Evolutionary conservation across 2,888 invertebrate species (phyloP).

Genomic region (Sphaerolaimus hirsutus): DNA sequence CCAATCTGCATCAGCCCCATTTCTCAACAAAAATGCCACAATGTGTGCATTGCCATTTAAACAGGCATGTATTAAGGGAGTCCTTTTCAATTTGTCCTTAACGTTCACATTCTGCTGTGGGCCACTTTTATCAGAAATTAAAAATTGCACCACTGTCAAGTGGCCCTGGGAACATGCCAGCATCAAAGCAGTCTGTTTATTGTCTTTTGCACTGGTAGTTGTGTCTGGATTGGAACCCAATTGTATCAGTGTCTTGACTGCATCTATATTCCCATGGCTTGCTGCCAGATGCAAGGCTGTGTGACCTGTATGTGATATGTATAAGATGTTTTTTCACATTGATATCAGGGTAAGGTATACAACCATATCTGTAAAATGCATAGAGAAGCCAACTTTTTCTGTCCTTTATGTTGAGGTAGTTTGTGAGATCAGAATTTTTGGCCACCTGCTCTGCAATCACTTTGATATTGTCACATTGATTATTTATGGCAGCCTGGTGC

Average conservation of each 20-base stretch:
- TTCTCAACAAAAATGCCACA: constrained; percentile 29
- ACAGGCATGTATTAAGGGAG: constrained; percentile 32
- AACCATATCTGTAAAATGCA: no score
- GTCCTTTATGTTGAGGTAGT: constrained; percentile 28
- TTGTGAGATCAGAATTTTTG: constrained; percentile 24
- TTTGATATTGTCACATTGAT: constrained; percentile 27
- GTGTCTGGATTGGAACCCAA: constrained; percentile 27
- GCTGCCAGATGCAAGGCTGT: constrained; percentile 30
- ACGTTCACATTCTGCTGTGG: constrained; percentile 12
- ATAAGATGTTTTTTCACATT: no score
- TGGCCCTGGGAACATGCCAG: constrained; percentile 28
- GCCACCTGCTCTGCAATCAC: constrained; percentile 15
- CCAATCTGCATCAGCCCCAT: constrained; percentile 29
- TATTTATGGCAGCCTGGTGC: constrained; percentile 27
- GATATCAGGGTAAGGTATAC: no score
- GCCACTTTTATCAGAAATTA: constrained; percentile 25
- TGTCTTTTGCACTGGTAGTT: constrained; percentile 25
- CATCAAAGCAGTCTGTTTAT: constrained; percentile 31
- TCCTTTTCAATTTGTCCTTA: constrained; percentile 29
- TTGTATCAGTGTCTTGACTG: constrained; percentile 23
- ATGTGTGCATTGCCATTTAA: constrained; percentile 32
- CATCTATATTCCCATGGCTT: constrained; percentile 25
- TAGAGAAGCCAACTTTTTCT: no score
- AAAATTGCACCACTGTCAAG: constrained; percentile 25
- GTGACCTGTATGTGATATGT: constrained; percentile 11